phyloP scores from a whole-genome alignment of 2,797 vertebrate species.

The Rhincodon typus region DNA sequence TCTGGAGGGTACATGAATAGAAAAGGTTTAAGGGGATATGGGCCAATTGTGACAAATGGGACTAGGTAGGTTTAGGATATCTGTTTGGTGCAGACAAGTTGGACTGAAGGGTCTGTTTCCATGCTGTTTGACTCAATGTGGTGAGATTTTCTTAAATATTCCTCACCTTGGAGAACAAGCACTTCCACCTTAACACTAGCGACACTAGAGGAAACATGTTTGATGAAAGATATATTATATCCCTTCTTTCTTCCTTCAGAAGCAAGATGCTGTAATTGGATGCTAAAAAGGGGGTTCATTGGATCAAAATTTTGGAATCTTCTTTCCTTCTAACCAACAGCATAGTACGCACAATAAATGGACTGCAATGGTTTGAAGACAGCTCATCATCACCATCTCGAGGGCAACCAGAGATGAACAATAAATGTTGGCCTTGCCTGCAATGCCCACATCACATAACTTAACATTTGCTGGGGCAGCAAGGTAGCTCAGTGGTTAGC shows the following conservation, averaged over 20 bases:
- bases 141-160: background rate
- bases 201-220: background rate
- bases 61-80: no score
- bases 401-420: background rate
- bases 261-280: background rate
- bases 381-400: background rate
- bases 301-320: background rate
- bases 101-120: no score
- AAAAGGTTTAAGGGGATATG: no score
- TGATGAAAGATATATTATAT: no score
- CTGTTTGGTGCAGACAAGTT: no score
- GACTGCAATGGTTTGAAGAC: background rate
- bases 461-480: background rate
- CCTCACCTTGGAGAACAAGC: background rate
- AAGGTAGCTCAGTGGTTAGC: no score
- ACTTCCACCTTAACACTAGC: background rate
- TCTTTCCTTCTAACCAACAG: background rate
- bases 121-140: background rate
- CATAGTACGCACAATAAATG: background rate
- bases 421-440: background rate
- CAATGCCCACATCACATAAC: background rate
- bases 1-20: no score
- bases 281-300: background rate
- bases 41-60: no score
- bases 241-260: background rate